Base-by-base conservation (phyloP, 2,888 invertebrate species). In the Melinaea menophilus region DNA sequence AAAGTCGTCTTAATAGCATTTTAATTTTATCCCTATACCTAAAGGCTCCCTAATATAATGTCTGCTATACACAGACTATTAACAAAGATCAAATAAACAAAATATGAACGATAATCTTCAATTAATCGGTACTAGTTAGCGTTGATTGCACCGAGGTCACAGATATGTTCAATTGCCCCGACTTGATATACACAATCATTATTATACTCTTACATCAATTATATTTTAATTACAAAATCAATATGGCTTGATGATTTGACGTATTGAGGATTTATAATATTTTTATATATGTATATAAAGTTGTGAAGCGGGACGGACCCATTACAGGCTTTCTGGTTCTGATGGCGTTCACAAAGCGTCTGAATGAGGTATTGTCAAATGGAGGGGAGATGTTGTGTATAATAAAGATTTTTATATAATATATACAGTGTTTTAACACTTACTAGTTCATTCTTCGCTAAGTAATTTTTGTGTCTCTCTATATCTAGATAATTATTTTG, bases 311-410 rank as follows among this genome's bases (percentile, higher is more conserved):
- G 82, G 81, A 74, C 75, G 75, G 76, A 81, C 81, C 80, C 79
- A 78, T 80, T 81, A 81, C 78, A 75, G 77, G 72, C 74, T 76
- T 78, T 72, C 75, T 77, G 51, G 22, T 80, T 77, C 77, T 76
- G 79, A 80, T 79, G 81, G 79, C 75, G 79, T 78, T 77, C 80
- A 81, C 80, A 82, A 81, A 84, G 77, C 78, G 76, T 58, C 63
- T 74, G 78, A 81, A 82, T 82, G 80, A 82, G 82, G 75, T 78
- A 78, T 72, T 73, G 68, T 73, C 73, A 56, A 77, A 75, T 77
- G 70, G 65, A 65, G 66, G 68, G 59, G 65, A 65, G 5, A 57
- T 35, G 37, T 41, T 11, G 48, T 22, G 37, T 34, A 5, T 51
- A 59, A 33, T 4, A 12, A 13, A 45, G 4, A 31, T 47, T 33